A percentile compares a stretch with the other conserved stretches of the same genome.
These are phyloP conservation scores for Rhorus exstirpatorius DNA, from an alignment of 2,888 invertebrate species.

Conservation along the genomic window DNA sequence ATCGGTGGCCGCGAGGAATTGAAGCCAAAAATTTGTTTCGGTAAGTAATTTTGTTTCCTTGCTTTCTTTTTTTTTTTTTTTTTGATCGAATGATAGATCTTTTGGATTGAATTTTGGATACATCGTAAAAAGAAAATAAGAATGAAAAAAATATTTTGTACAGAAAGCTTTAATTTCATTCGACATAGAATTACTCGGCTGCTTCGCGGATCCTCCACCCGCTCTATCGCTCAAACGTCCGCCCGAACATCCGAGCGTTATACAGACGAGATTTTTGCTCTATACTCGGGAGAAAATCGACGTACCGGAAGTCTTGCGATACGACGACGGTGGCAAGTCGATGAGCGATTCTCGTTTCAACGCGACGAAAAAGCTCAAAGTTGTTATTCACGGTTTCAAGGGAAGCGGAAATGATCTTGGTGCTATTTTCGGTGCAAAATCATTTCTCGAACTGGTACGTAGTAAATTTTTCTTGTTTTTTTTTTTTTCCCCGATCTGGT, in stretches of 20 bases:
- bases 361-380: slow-evolving; percentile 85
- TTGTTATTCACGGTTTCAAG: slow-evolving; percentile 88
- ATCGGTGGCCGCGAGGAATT: slow-evolving; percentile 77
- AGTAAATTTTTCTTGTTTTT: slow-evolving; percentile 1
- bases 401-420: slow-evolving; percentile 87
- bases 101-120: too few relatives aligned
- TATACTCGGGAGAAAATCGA: slow-evolving; percentile 86
- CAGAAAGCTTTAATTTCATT: neutral
- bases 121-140: neutral
- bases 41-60: slow-evolving; percentile 73
- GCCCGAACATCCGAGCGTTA: slow-evolving; percentile 87
- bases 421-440: slow-evolving; percentile 85
- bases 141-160: neutral
- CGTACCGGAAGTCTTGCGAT: slow-evolving; percentile 85
- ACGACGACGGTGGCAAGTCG: slow-evolving; percentile 86
- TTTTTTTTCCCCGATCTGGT: neutral
- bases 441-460: slow-evolving; percentile 87
- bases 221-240: slow-evolving; percentile 87
- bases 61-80: slow-evolving; percentile 82
- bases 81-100: neutral
- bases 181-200: slow-evolving; percentile 87
- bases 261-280: slow-evolving; percentile 87
- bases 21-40: slow-evolving; percentile 81
- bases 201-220: slow-evolving; percentile 87
- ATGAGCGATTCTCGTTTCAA: slow-evolving; percentile 86